Evolutionary conservation across 1,140 invertebrate genomes (phyloP).

Genomic region (Orchestia grillus): DNA sequence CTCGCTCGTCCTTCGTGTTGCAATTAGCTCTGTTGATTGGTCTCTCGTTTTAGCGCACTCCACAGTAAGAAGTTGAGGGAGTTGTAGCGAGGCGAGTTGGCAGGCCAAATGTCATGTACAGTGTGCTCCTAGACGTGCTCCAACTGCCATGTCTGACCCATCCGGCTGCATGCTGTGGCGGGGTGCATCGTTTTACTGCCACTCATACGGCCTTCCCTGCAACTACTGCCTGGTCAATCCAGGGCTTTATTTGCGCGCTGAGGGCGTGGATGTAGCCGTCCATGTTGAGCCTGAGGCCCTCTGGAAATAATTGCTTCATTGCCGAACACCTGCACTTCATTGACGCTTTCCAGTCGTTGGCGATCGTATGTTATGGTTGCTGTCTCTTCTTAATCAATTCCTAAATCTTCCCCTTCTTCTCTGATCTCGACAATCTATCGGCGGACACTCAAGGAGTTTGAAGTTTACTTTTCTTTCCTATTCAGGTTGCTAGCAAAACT

Average conservation of each 20-base stretch:
- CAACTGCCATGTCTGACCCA: no score
- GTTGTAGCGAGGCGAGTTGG: not conserved
- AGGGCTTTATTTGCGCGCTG: not conserved
- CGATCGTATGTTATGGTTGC: no score
- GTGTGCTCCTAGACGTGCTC: not conserved
- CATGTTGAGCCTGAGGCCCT: not conserved
- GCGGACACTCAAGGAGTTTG: no score
- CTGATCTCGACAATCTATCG: no score
- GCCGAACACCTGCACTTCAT: not conserved
- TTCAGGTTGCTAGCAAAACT: no score
- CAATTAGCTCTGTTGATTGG: not conserved
- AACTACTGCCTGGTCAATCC: no score
- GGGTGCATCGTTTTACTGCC: no score
- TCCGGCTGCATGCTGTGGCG: no score
- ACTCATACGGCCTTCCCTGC: no score
- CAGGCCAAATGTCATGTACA: not conserved
- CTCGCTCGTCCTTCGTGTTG: not conserved
- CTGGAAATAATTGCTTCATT: not conserved
- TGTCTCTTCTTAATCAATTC: no score
- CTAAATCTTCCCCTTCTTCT: no score
- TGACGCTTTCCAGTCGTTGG: not conserved
- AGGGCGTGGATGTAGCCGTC: not conserved
- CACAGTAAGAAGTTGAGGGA: not conserved
- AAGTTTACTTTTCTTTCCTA: no score
- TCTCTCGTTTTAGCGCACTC: not conserved